phyloP scores from a whole-genome alignment of 2,113 vertebrate species.

The Dolichotis patagonum region DNA sequence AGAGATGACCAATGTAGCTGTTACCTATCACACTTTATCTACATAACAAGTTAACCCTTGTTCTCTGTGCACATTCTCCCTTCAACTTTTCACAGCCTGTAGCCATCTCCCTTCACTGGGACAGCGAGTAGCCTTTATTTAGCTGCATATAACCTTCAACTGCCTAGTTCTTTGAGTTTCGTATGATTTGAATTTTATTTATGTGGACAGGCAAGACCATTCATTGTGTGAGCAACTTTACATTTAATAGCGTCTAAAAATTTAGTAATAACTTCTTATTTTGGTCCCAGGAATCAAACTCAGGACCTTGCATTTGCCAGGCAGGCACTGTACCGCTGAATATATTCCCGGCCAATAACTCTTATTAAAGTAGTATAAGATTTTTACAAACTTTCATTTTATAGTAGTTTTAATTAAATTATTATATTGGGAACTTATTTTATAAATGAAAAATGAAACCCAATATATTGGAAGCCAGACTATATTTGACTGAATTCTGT shows the following conservation, averaged over 20 bases:
- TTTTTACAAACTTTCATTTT: conserved; percentile 58
- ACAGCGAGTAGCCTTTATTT: background rate
- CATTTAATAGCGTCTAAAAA: conserved; percentile 40
- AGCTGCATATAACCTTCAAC: background rate
- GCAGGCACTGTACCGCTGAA: too few relatives aligned
- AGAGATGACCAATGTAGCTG: background rate
- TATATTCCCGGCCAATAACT: too few relatives aligned
- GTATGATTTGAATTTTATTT: background rate
- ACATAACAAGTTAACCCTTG: background rate
- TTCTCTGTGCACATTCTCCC: background rate
- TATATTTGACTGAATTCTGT: conserved; percentile 10
- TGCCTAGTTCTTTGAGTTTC: background rate
- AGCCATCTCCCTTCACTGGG: background rate
- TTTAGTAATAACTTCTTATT: background rate
- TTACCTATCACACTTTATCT: background rate
- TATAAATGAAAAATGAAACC: conserved; percentile 52
- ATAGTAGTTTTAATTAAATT: conserved; percentile 25
- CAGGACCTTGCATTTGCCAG: too few relatives aligned
- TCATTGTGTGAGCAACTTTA: conserved; percentile 39
- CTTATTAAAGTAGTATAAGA: background rate
- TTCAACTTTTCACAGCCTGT: background rate
- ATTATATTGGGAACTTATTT: conserved; percentile 5
- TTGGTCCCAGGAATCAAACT: too few relatives aligned
- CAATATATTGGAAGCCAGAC: background rate
- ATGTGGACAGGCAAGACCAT: background rate